These are phyloP conservation scores for Rhaphigaster nebulosa DNA, from an alignment of 2,888 invertebrate species.

Conservation along the genomic window DNA sequence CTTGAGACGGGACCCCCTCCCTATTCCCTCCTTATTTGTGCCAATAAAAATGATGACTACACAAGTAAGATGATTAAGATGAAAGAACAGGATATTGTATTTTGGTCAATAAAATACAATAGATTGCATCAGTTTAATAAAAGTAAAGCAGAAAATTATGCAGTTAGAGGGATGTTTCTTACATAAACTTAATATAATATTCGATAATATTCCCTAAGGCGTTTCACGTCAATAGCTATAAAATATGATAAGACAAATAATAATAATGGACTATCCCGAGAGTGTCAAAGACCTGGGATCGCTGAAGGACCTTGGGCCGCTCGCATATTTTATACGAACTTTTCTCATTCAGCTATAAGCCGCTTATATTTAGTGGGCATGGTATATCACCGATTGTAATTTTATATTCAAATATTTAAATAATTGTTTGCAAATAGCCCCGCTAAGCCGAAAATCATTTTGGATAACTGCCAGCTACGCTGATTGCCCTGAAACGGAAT, in stretches of 20 bases:
- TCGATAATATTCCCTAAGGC: not conserved
- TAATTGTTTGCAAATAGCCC: not conserved
- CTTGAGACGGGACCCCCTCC: too few species aligned
- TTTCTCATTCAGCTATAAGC: not conserved
- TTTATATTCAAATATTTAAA: constrained; percentile 19
- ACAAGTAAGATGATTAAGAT: too few species aligned
- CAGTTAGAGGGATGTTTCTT: too few species aligned
- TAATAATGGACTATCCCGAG: not conserved
- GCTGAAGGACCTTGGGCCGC: not conserved
- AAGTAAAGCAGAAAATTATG: too few species aligned
- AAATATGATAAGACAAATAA: not conserved
- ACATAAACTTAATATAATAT: not conserved
- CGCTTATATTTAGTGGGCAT: not conserved
- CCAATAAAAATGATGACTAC: too few species aligned
- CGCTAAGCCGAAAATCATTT: not conserved
- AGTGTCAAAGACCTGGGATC: not conserved
- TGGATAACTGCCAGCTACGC: not conserved
- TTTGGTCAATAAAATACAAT: too few species aligned
- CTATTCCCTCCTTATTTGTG: too few species aligned
- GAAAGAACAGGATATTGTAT: too few species aligned
- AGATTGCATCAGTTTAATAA: too few species aligned
- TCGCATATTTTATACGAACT: not conserved
- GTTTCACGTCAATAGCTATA: not conserved
- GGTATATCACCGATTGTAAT: not conserved
- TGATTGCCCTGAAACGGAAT: not conserved